These are phyloP conservation scores for Phymorhynchus buccinoides DNA, from an alignment of 1,140 invertebrate species.

Conservation along the genomic window DNA sequence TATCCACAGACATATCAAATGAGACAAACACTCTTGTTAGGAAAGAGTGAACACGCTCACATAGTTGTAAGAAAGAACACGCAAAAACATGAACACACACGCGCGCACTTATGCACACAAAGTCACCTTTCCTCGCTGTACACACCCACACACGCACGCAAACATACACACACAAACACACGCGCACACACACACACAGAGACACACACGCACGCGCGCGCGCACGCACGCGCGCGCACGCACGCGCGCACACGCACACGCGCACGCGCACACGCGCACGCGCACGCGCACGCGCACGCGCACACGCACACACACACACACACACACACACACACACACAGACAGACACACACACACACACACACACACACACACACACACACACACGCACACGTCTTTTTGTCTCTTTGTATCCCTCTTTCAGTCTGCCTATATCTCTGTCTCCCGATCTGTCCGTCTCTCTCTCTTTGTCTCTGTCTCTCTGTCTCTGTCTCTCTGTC, in stretches of 20 bases:
- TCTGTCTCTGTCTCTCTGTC: not conserved
- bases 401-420: no score
- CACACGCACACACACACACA: not conserved
- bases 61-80: not conserved
- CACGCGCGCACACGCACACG: not conserved
- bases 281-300: not conserved
- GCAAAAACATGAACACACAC: not conserved
- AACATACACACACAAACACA: constrained; percentile 23
- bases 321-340: not conserved
- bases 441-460: no score
- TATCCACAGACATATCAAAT: constrained; percentile 23
- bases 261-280: not conserved
- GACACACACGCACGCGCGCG: not conserved
- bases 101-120: not conserved
- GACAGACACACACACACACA: not conserved
- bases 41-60: constrained; percentile 20
- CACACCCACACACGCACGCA: not conserved
- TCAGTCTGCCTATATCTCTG: no score
- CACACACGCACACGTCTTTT: not conserved
- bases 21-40: constrained; percentile 5
- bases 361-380: not conserved
- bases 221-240: not conserved
- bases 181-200: not conserved
- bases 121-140: no score
- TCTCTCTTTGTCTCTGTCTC: no score